These are phyloP conservation scores for Rhopalosiphum nymphaeae DNA, from an alignment of 2,888 invertebrate species.

Conservation along the genomic window DNA sequence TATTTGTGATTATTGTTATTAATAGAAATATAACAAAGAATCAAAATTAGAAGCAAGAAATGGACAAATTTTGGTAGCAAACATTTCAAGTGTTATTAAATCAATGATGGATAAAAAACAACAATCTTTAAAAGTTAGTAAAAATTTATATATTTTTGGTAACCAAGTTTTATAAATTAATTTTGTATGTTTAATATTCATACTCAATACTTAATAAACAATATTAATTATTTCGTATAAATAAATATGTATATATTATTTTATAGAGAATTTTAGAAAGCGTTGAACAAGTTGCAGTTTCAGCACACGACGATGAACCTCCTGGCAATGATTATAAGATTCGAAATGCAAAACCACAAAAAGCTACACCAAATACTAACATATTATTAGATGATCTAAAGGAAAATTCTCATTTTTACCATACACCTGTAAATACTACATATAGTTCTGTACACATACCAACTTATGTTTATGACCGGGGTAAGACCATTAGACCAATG, in stretches of 20 bases:
- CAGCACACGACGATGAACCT: constrained; percentile 34
- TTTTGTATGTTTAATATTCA: not conserved
- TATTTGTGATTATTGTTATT: not conserved
- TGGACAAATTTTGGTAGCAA: constrained; percentile 44
- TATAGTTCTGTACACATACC: constrained; percentile 93
- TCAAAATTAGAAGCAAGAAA: constrained; percentile 48
- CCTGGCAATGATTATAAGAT: constrained; percentile 40
- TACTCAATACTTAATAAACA: not conserved
- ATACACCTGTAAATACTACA: constrained; percentile 83
- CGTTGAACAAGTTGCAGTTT: constrained; percentile 55
- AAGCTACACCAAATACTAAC: not conserved
- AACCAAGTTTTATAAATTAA: not conserved
- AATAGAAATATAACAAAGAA: constrained; percentile 59
- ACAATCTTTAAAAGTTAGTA: constrained; percentile 55
- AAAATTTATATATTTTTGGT: not conserved
- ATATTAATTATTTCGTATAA: not conserved
- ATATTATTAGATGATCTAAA: constrained; percentile 30
- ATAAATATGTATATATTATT: not conserved
- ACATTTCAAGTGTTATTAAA: constrained; percentile 57
- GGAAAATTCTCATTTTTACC: constrained; percentile 79
- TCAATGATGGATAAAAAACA: constrained; percentile 65
- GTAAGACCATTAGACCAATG: constrained; percentile 73
- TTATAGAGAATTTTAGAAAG: constrained; percentile 49
- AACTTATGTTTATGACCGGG: constrained; percentile 89
- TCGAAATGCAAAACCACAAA: constrained; percentile 38